Base-by-base conservation (phyloP, 2,888 invertebrate species). In the Chalcis sispes region DNA sequence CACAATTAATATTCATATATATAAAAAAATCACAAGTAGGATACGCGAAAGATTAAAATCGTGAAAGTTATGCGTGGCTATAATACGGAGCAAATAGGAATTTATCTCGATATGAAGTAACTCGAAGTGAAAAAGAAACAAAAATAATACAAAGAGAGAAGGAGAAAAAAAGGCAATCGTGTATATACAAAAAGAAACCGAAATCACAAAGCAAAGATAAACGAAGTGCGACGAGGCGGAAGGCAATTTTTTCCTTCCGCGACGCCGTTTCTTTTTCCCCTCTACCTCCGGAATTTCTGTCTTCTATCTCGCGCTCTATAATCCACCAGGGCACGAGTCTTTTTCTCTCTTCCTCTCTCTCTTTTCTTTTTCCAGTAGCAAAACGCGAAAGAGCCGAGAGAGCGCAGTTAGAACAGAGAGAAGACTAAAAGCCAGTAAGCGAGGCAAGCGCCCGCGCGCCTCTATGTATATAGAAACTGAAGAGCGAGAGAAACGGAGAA, bases 141-240 rank as follows among this genome's bases (percentile, higher is more conserved):
- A 42, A 42, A 42, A 42, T 42, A 15, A 42, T 13, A 42, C 15
- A 27, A 13, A 64, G 18, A 48, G 48, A 20, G 32, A 13, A 15
- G 13, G 36, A 23, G 27, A 52, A 36, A 23, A 10, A 52, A 50
- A 32, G 18, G 25, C 4, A n/a, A n/a, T 36, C 36, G 10, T 36
- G 4, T 36, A 4, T 10, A 10, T 36, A 13, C n/a, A 58, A 58
- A 64, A 13, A 8, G 20, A 25, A n/a, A 7, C 18, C 18, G 18
- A 61, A 66, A 73, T 73, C 50, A 50, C 46, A 48, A 56, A 58
- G 56, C 50, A 36, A 42, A 71, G 70, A 72, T 75, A 75, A 75
- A 61, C 52, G 48, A 62, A 76, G 50, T 40, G 42, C 42, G 62
- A 50, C 48, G 32, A 54, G 54, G 25, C 42, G 46, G 58, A 69